These are phyloP conservation scores for Aquatica leii DNA, from an alignment of 2,888 invertebrate genomes.

Conservation along the genomic window DNA sequence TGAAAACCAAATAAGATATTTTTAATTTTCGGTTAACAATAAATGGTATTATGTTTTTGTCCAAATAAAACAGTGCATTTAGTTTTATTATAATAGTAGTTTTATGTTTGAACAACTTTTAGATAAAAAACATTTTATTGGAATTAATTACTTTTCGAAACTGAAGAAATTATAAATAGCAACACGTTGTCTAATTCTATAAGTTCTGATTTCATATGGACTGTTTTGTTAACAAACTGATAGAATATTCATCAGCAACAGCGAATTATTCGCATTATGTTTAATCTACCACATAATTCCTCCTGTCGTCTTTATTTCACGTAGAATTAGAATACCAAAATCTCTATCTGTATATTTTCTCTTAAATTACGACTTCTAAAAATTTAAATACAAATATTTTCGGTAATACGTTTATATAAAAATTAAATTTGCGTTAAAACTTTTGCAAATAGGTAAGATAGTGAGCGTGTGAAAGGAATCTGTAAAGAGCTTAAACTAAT, in stretches of 20 bases:
- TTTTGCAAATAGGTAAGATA: neutral
- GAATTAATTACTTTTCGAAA: no score
- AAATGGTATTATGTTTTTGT: no score
- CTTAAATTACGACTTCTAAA: neutral
- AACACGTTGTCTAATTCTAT: slow-evolving; percentile 5
- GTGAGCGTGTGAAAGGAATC: neutral
- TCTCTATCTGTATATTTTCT: neutral
- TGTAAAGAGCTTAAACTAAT: slow-evolving; percentile 9
- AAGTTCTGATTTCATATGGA: slow-evolving; percentile 11
- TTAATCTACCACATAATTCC: slow-evolving; percentile 14
- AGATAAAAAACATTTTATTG: no score
- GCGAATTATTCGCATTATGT: slow-evolving; percentile 14
- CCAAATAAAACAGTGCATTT: no score
- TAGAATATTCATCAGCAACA: slow-evolving; percentile 13
- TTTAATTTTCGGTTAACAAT: no score
- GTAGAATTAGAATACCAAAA: slow-evolving; percentile 8
- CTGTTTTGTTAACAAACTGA: slow-evolving; percentile 10
- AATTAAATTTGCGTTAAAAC: neutral
- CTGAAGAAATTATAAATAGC: no score
- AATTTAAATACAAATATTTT: no score
- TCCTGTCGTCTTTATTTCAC: slow-evolving; percentile 13
- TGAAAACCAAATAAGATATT: no score
- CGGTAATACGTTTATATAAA: no score
- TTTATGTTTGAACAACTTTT: no score
- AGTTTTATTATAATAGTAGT: no score